These are phyloP conservation scores for Pristionchus arcanus DNA, from an alignment of 2,888 invertebrate genomes.

Conservation along the genomic window DNA sequence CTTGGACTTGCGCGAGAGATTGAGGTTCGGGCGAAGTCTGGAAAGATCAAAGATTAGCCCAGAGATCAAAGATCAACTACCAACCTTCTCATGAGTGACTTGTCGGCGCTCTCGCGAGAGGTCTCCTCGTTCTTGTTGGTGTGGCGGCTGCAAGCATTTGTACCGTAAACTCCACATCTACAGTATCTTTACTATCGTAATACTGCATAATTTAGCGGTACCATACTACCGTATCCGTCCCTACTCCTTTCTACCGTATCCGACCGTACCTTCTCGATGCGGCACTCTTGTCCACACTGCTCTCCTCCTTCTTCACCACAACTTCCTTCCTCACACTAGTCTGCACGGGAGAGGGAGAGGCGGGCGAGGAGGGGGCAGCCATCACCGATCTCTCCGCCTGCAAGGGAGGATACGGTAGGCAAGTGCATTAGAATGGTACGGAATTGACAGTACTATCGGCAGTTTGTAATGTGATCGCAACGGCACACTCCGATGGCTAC, in stretches of 20 bases:
- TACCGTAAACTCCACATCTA: not conserved
- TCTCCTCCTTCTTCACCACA: not conserved
- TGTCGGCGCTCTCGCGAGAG: slow-evolving; percentile 6
- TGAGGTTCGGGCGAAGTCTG: not conserved
- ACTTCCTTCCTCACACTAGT: slow-evolving; percentile 31
- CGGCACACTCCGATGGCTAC: too few relatives aligned
- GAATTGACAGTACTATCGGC: too few relatives aligned
- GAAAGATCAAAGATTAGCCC: not conserved
- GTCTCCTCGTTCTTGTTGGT: slow-evolving; percentile 9
- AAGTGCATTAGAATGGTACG: too few relatives aligned
- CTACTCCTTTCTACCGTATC: not conserved
- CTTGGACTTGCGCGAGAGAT: slow-evolving; percentile 36
- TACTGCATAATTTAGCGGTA: too few relatives aligned
- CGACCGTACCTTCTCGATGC: not conserved
- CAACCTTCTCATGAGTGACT: not conserved
- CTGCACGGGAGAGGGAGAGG: not conserved
- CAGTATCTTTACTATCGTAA: too few relatives aligned
- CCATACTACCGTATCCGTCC: not conserved
- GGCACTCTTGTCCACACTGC: not conserved
- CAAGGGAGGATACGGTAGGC: not conserved
- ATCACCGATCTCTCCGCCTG: not conserved
- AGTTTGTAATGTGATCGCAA: too few relatives aligned
- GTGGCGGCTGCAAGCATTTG: not conserved
- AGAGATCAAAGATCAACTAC: slow-evolving; percentile 13
- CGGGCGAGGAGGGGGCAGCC: not conserved